Evolutionary conservation across 1,140 invertebrate species (phyloP).

Genomic region (Aricia agestis): DNA sequence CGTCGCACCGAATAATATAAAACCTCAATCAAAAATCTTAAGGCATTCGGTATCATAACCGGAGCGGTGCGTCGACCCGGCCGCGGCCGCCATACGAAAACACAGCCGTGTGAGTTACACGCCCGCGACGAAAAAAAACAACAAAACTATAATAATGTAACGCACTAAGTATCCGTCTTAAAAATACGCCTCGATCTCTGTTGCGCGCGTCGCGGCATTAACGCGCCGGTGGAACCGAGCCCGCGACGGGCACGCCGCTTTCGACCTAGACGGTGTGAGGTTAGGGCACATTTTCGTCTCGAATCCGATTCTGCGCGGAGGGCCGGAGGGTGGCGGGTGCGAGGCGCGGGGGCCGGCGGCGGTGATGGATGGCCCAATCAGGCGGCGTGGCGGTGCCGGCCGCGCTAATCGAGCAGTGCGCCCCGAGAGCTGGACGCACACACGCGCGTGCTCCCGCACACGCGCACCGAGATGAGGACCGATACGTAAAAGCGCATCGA

Average conservation of each 20-base stretch:
- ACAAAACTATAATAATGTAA: conserved; percentile 68
- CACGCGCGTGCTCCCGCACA: conserved; percentile 44
- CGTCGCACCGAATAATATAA: conserved; percentile 65
- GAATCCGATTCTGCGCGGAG: conserved; percentile 22
- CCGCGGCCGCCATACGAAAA: conserved; percentile 41
- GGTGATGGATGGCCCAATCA: conserved; percentile 74
- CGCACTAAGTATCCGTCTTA: conserved; percentile 71
- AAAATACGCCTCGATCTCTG: conserved; percentile 66
- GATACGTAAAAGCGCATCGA: conserved; percentile 50
- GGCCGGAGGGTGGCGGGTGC: conserved; percentile 39
- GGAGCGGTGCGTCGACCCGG: conserved; percentile 64
- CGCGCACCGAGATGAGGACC: conserved; percentile 25
- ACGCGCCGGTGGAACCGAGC: conserved; percentile 47
- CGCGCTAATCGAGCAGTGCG: conserved; percentile 68
- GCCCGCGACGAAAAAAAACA: conserved; percentile 50
- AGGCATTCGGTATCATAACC: conserved; percentile 68
- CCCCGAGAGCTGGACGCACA: conserved; percentile 48
- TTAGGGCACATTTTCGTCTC: conserved; percentile 29
- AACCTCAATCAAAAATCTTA: conserved; percentile 71
- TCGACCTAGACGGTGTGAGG: conserved; percentile 14
- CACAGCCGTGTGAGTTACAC: conserved; percentile 57
- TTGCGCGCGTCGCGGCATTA: conserved; percentile 60
- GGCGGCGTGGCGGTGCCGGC: conserved; percentile 63
- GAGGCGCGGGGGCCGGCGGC: conserved; percentile 43
- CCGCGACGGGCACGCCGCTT: neutral